Evolutionary conservation across 1,140 invertebrate genomes (phyloP), one percentile per base, ranked within the genome.

Genomic region (Hesperophylax magnus): DNA sequence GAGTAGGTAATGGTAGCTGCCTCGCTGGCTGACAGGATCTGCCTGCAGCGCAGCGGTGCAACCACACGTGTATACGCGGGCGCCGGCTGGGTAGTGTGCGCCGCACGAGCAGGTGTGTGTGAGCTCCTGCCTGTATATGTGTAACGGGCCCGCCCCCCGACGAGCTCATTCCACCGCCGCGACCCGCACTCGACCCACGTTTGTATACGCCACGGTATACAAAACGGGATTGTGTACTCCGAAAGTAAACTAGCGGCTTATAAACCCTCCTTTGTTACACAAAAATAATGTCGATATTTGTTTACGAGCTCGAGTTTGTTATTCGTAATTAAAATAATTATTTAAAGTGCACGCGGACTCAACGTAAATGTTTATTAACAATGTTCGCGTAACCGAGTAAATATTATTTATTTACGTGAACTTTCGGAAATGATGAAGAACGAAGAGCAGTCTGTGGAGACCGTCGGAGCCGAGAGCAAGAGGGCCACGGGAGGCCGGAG

Each of bases 401-500:
- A 60, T 75, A 60, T 75, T 58, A 58, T 58, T 58, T 75, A 75
- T 56, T 56, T 31, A 58, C 52, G 52, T 14, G 17, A 75, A 75
- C 17, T 34, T 58, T 54, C 47, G 17, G 63, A 65, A 27, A 78
- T 78, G 77, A 89, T 89, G 88, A 89, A 89, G 87, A 88, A 85
- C 87, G 87, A 89, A 84, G 85, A 88, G 53, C 88, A 47, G 87
- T 88, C 69, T 86, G 61, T 39, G 39, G 77, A 47, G 87, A 84
- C 88, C 88, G 72, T 84, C 88, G 84, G 89, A 93, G 0, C 77
- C 39, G 58, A 65, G 47, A 65, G 39, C 34, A 65, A 78, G 77
- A 39, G 80, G n/a, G n/a, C 80, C 63, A 31, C 72, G 47, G 94
- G 94, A 14, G 90, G 92, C 0, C 90, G 96, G 17, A 91, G 95